Conservation (phyloP, 2,113 vertebrate genomes). For the Agapornis roseicollis region DNA sequence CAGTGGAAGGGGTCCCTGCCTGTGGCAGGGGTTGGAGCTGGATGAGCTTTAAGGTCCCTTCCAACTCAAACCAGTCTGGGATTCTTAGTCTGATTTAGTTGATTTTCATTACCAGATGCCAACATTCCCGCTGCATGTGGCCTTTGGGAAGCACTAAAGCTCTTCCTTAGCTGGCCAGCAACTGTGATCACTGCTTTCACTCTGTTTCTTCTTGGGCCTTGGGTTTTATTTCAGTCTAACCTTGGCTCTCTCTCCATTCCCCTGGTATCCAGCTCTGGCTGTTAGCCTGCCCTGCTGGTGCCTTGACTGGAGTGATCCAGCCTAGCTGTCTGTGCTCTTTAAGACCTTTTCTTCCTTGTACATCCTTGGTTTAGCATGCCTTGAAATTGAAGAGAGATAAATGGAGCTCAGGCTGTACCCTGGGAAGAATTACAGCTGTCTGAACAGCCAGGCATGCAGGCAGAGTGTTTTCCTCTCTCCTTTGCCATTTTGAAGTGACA, state of each 20-base stretch:
- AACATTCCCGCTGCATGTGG: not conserved
- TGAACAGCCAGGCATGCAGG: not conserved
- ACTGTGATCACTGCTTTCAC: not conserved
- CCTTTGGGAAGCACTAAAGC: not conserved
- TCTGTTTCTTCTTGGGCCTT: not conserved
- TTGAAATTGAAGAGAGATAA: slow-evolving; percentile 10
- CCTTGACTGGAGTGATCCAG: not conserved
- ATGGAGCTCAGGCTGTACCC: not conserved
- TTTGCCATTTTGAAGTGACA: not conserved
- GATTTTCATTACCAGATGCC: not conserved
- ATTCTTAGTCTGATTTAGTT: not conserved
- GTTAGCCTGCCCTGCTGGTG: not conserved
- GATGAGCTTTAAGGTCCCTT: not conserved
- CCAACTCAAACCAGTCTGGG: not conserved
- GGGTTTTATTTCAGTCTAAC: not conserved
- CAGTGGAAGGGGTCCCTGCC: not conserved
- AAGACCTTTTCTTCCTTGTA: not conserved
- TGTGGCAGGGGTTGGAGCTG: fast-evolving
- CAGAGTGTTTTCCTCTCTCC: not conserved
- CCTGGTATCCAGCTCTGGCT: not conserved
- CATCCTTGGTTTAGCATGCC: not conserved
- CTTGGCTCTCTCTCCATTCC: not conserved
- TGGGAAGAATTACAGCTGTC: slow-evolving; percentile 35
- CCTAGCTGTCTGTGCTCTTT: not conserved
- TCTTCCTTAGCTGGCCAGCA: not conserved